Evolutionary conservation across 2,113 vertebrate species (phyloP).

Genomic region (Ceyx margarethae): DNA sequence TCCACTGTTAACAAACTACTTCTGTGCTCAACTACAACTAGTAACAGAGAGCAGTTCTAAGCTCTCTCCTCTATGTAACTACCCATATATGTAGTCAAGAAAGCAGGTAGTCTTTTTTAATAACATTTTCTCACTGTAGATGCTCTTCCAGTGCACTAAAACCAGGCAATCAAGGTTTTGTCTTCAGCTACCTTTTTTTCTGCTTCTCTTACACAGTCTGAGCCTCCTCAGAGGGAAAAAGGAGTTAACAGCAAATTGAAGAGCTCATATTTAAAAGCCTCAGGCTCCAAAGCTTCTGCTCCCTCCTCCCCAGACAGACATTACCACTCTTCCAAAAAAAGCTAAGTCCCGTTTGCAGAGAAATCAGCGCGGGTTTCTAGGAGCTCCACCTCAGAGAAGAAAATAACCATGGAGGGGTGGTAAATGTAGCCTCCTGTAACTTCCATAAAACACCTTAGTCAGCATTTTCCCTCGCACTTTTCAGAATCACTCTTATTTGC

Average conservation of each 20-base stretch:
- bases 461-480: neutral
- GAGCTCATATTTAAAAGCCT: neutral
- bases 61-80: neutral
- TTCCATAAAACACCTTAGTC: neutral
- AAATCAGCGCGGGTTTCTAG: neutral
- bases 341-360: neutral
- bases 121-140: neutral
- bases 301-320: neutral
- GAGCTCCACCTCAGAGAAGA: neutral
- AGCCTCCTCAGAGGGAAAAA: neutral
- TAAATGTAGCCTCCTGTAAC: neutral
- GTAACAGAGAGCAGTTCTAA: neutral
- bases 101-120: neutral
- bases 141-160: neutral
- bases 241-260: neutral
- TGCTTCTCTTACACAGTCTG: neutral
- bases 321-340: neutral
- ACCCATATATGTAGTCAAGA: neutral
- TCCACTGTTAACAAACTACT: slow-evolving; percentile 9
- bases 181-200: neutral
- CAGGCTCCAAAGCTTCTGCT: neutral
- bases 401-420: neutral
- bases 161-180: neutral
- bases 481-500: neutral
- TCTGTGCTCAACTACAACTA: neutral